Percentiles rank a stretch among this genome's conserved stretches.
These are phyloP conservation scores for Mastigias papua DNA, from an alignment of 30 jellyfish, hydroid and myxozoan species.

Conservation along the genomic window DNA sequence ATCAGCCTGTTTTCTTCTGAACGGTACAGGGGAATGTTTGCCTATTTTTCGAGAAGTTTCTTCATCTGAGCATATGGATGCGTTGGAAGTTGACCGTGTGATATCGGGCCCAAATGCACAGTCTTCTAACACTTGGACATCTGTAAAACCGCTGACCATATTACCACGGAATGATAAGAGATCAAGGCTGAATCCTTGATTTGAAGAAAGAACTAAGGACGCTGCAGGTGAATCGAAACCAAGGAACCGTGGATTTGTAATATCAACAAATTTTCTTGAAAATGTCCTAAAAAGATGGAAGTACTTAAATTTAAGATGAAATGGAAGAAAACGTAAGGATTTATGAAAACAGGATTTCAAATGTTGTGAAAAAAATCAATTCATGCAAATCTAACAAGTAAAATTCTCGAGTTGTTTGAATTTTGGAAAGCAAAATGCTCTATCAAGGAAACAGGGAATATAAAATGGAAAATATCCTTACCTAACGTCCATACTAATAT, in stretches of 20 bases:
- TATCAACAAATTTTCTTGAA: conserved; percentile 82
- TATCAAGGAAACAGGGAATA: not conserved
- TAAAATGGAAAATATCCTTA: not conserved
- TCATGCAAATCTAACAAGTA: too few relatives aligned
- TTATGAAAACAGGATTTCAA: not conserved
- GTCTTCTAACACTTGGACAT: conserved; percentile 54
- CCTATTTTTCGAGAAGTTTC: conserved; percentile 94
- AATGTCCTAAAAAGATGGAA: conserved; percentile 58
- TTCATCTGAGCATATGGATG: conserved; percentile 95
- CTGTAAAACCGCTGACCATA: conserved; percentile 73
- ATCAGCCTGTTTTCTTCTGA: conserved; percentile 48
- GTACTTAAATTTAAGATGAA: not conserved
- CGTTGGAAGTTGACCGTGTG: conserved; percentile 81
- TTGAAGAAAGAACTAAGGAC: conserved; percentile 77
- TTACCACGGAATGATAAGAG: conserved; percentile 84
- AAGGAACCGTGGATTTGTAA: conserved; percentile 90
- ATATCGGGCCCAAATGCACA: conserved; percentile 70
- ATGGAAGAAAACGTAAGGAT: not conserved
- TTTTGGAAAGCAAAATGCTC: not conserved
- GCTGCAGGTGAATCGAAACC: conserved; percentile 85
- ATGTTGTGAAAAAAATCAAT: too few relatives aligned
- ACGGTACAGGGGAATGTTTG: conserved; percentile 69
- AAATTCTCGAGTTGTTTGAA: too few relatives aligned
- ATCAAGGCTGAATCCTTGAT: conserved; percentile 78
- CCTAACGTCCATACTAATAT: conserved; percentile 81